These are phyloP conservation scores for Pica pica DNA, from an alignment of 2,113 vertebrate species.

Conservation along the genomic window DNA sequence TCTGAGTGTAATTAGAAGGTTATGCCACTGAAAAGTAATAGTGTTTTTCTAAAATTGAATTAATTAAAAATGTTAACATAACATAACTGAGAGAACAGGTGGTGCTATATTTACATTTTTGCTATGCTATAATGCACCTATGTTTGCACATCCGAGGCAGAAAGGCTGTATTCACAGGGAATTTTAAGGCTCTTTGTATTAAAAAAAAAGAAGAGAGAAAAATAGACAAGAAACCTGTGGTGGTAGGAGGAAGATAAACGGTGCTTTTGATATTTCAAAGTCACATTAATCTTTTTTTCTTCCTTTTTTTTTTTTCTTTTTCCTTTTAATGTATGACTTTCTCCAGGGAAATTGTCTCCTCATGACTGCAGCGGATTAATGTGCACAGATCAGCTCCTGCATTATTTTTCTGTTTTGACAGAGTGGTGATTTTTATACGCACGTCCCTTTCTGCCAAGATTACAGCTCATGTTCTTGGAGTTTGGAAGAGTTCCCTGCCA, in stretches of 20 bases:
- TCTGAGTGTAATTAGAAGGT: not conserved
- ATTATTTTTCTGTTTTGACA: constrained; percentile 69
- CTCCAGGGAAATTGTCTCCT: constrained; percentile 62
- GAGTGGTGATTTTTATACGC: constrained; percentile 42
- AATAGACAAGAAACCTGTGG: constrained; percentile 16
- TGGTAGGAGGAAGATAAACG: constrained; percentile 64
- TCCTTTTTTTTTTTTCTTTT: not conserved
- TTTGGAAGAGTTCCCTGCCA: constrained; percentile 32
- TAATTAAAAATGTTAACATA: not conserved
- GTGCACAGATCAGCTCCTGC: constrained; percentile 53
- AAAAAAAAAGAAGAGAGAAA: not conserved
- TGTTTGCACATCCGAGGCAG: not conserved
- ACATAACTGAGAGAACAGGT: not conserved
- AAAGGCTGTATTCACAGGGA: not conserved
- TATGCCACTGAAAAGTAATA: not conserved
- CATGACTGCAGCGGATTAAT: constrained; percentile 61
- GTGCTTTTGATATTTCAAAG: constrained; percentile 63
- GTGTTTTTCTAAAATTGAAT: not conserved
- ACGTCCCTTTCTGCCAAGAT: constrained; percentile 44
- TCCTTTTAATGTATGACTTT: constrained; percentile 62
- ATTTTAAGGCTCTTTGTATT: constrained; percentile 39
- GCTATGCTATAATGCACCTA: not conserved
- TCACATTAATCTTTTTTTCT: constrained; percentile 57
- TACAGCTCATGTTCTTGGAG: constrained; percentile 15
- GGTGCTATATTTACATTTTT: not conserved